phyloP scores from a whole-genome alignment of 2,797 vertebrate species.

The Takifugu ocellatus region DNA sequence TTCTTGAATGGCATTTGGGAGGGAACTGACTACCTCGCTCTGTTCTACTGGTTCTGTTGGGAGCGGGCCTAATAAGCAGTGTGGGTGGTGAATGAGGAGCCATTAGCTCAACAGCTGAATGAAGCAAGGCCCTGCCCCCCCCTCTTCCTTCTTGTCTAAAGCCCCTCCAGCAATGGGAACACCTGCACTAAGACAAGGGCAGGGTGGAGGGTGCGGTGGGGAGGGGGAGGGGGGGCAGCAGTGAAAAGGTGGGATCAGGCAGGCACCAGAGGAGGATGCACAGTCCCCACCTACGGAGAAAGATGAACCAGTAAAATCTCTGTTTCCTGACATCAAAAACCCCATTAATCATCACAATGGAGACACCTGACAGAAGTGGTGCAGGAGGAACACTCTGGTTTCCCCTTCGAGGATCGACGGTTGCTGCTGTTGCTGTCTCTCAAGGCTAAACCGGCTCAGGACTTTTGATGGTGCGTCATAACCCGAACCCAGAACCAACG shows the following conservation, averaged over 20 bases:
- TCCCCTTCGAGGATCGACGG: no score
- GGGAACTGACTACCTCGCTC: conserved; percentile 39
- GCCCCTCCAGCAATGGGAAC: conserved; percentile 43
- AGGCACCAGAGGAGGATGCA: conserved; percentile 1
- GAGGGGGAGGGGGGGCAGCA: conserved; percentile 3
- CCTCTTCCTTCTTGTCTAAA: conserved; percentile 36
- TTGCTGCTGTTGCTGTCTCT: no score
- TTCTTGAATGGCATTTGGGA: conserved; percentile 54
- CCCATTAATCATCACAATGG: no score
- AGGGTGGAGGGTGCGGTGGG: conserved; percentile 1
- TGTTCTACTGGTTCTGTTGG: conserved; percentile 55
- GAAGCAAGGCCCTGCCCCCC: conserved; percentile 36
- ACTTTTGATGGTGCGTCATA: no score
- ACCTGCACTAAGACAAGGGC: conserved; percentile 51
- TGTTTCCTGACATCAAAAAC: no score
- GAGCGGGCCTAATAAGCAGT: conserved; percentile 63
- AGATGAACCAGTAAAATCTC: no score
- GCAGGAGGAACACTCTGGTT: neutral
- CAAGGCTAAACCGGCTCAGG: no score
- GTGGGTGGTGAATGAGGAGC: conserved; percentile 68
- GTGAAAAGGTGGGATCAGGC: conserved; percentile 2
- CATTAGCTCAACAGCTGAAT: conserved; percentile 69
- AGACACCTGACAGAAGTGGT: no score
- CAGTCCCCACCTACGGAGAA: no score
- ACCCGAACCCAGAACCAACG: no score